Conservation (phyloP, 2,113 vertebrate species). For the Epinephelus fuscoguttatus region DNA sequence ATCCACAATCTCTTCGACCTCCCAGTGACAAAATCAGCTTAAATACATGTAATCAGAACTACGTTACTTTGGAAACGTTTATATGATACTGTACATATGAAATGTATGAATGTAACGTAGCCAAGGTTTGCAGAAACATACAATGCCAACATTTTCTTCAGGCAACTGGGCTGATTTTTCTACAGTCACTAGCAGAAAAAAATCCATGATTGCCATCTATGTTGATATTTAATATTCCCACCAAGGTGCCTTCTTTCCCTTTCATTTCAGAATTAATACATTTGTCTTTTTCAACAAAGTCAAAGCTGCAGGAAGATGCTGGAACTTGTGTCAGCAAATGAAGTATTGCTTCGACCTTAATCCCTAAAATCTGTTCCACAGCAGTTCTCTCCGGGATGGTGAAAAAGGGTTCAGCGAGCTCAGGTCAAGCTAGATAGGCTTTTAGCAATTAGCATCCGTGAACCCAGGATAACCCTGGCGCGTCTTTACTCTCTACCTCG, state of each 20-base stretch:
- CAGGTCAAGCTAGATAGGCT: slow-evolving; percentile 49
- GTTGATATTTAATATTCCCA: background rate
- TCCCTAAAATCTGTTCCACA: slow-evolving; percentile 49
- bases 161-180: no score
- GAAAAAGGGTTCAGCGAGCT: slow-evolving; percentile 33
- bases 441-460: slow-evolving; percentile 72
- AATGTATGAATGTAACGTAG: no score
- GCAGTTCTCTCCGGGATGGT: slow-evolving; percentile 42
- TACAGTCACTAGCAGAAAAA: no score
- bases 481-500: slow-evolving; percentile 37
- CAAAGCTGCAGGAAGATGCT: slow-evolving; percentile 16
- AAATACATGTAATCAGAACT: no score
- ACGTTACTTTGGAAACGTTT: no score
- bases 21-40: no score
- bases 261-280: background rate
- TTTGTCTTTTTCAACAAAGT: slow-evolving; percentile 36
- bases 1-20: no score
- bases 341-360: slow-evolving; percentile 45
- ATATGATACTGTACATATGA: no score
- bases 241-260: background rate
- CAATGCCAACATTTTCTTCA: no score
- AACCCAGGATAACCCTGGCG: slow-evolving; percentile 47
- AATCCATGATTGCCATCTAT: no score
- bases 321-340: slow-evolving; percentile 27
- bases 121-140: no score